phyloP scores from a whole-genome alignment of 2,888 invertebrate genomes.

The Eupeodes latifasciatus region DNA sequence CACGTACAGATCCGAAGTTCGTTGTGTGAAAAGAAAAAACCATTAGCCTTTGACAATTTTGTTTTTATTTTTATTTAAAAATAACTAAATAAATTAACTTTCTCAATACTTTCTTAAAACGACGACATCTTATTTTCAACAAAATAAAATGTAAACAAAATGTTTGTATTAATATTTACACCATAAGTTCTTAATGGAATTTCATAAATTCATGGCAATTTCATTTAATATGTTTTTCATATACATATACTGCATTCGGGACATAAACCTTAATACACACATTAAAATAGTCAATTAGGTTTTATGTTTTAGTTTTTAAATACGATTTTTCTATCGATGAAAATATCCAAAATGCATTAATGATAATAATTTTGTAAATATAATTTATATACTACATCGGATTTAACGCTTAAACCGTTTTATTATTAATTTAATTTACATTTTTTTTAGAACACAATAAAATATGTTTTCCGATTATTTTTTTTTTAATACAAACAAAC shows the following conservation, averaged over 20 bases:
- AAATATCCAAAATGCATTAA: conserved; percentile 7
- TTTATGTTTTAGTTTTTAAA: neutral
- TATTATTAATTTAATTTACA: neutral
- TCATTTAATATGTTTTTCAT: neutral
- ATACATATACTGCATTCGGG: neutral
- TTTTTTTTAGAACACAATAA: conserved; percentile 5
- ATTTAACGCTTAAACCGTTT: neutral
- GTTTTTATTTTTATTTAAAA: neutral
- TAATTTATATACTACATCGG: neutral
- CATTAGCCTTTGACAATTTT: neutral
- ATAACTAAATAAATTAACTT: neutral
- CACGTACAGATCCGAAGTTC: too few species aligned
- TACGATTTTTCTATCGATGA: neutral
- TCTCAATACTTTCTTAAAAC: neutral
- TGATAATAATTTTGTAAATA: conserved; percentile 1
- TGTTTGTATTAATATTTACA: neutral
- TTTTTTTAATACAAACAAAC: too few species aligned
- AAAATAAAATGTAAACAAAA: neutral
- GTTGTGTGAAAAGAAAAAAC: neutral
- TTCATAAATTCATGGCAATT: neutral
- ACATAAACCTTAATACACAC: conserved; percentile 1
- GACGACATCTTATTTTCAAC: neutral
- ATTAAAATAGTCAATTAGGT: neutral
- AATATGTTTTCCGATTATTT: conserved; percentile 1
- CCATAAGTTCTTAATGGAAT: neutral